Evolutionary conservation across 2,113 vertebrate species (phyloP).

Genomic region (Brachyistius frenatus): DNA sequence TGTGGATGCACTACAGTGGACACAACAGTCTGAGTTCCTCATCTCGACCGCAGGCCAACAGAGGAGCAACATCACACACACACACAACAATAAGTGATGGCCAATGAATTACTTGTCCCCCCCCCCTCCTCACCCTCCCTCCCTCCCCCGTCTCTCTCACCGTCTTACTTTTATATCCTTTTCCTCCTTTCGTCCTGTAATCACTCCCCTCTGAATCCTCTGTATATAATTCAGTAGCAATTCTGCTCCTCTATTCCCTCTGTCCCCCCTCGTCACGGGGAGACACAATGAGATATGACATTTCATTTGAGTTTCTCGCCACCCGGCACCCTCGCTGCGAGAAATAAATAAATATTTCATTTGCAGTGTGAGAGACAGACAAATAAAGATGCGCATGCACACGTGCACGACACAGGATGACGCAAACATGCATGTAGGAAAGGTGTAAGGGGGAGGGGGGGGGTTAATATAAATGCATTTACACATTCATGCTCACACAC

Average conservation of each 20-base stretch:
- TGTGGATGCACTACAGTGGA: conserved; percentile 13
- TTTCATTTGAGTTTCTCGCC: conserved; percentile 74
- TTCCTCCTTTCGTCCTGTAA: conserved; percentile 61
- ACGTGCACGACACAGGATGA: neutral
- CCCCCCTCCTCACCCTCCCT: neutral
- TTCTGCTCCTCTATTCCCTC: conserved; percentile 60
- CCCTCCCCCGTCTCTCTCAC: conserved; percentile 14
- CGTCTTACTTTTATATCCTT: neutral
- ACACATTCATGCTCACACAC: conserved; percentile 54
- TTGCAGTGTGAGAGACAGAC: conserved; percentile 52
- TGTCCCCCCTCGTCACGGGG: conserved; percentile 49
- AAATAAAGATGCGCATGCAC: conserved; percentile 57
- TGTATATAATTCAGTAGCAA: conserved; percentile 74
- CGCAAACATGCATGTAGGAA: conserved; percentile 6
- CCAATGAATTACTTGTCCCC: conserved; percentile 54
- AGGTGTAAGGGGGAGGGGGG: conserved; percentile 6
- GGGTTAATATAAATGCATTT: conserved; percentile 54
- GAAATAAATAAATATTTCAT: conserved; percentile 82
- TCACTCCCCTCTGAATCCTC: conserved; percentile 75
- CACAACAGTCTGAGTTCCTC: conserved; percentile 29
- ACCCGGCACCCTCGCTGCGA: conserved; percentile 50
- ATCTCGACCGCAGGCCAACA: conserved; percentile 43
- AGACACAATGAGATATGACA: conserved; percentile 81
- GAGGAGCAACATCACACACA: conserved; percentile 43
- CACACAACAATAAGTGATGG: conserved; percentile 45